Base-by-base conservation (phyloP, 2,888 invertebrate genomes). In the Protula sp. region DNA sequence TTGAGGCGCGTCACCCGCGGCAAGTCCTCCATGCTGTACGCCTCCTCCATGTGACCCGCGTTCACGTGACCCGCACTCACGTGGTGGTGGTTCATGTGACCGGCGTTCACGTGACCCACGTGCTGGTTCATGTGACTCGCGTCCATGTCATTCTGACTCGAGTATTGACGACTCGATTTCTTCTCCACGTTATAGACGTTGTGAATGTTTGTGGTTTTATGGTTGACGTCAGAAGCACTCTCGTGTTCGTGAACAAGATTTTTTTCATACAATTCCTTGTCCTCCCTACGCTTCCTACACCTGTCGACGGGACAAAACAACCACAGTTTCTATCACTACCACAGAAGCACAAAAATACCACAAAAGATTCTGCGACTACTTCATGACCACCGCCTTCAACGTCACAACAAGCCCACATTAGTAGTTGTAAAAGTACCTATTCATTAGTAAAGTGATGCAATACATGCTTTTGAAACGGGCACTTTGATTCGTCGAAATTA, bases 1-100 rank as follows among this genome's bases (percentile, higher is more conserved):
- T 67, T 67, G 22, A 63, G 63, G 4, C 26, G 28, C 26, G 45
- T 63, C 3, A 58, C 61, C n/a, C 66, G 30, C 3, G 65, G 65
- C n/a, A 66, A 58, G 56, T 66, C 66, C 2, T 66, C 66, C 31
- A 66, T 30, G 24, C 48, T 48, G 61, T 62, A 66, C 57, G 38
- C 38, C 9, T 38, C 38, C 19, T 19, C 19, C 38, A 38, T 14
- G 38, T 38, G 38, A 38, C 38, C 19, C 9, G 38, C 38, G 9
- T 9, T 19, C 19, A 14, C 38, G 19, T 19, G 9, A 19, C 9
- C 19, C 9, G 19, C 19, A 19, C 19, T 14, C 38, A 14, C 9
- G 19, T 27, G 5, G 52, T n/a, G n/a, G 26, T 22, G 27, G 4
- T 28, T 27, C 26, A n/a, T n/a, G 9, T 38, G 38, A 38, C 38